These are phyloP conservation scores for Coleophora deauratella DNA, from an alignment of 2,888 invertebrate species.

Conservation along the genomic window DNA sequence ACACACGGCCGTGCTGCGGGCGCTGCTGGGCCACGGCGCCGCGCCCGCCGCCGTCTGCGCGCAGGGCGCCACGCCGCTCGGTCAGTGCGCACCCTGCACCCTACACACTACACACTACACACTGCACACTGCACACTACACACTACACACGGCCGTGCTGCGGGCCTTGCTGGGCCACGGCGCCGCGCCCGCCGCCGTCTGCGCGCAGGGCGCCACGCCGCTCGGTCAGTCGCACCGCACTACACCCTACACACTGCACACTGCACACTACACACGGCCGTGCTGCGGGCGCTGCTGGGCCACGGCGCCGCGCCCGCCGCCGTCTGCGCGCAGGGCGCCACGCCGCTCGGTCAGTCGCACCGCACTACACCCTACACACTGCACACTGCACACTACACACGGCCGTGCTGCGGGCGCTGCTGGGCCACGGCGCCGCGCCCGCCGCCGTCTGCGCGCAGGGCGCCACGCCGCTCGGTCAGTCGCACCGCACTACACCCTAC, in stretches of 20 bases:
- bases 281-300: slow-evolving; percentile 85
- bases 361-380: slow-evolving; percentile 86
- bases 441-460: slow-evolving; percentile 96
- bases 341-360: slow-evolving; percentile 85
- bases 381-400: slow-evolving; percentile 93
- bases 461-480: slow-evolving; percentile 88
- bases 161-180: slow-evolving; percentile 85
- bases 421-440: slow-evolving; percentile 87
- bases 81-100: too few species aligned
- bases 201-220: slow-evolving; percentile 96
- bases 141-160: slow-evolving; percentile 91
- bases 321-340: slow-evolving; percentile 96
- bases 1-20: slow-evolving; percentile 85
- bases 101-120: too few species aligned
- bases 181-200: slow-evolving; percentile 90
- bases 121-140: slow-evolving; percentile 97
- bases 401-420: slow-evolving; percentile 14
- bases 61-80: slow-evolving; percentile 95
- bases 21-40: too few species aligned
- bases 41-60: slow-evolving; percentile 94
- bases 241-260: slow-evolving; percentile 98
- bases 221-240: slow-evolving; percentile 86
- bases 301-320: slow-evolving; percentile 90
- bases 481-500: too few species aligned
- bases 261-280: slow-evolving; percentile 82